These are phyloP conservation scores for Prochilodus magdalenae DNA, from an alignment of 2,113 vertebrate genomes.

Conservation along the genomic window DNA sequence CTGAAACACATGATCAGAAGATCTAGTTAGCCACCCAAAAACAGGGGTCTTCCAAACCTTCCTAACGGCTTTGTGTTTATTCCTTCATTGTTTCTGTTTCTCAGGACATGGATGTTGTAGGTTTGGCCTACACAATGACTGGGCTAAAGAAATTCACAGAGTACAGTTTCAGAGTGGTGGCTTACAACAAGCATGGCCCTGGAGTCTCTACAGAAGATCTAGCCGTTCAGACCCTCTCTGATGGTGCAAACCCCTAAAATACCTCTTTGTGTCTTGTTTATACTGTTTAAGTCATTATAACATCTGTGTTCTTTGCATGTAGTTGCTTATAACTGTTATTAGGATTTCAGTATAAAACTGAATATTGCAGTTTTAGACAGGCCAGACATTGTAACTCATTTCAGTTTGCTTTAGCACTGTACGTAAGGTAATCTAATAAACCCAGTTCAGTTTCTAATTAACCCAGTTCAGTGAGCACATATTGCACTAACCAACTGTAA, in stretches of 20 bases:
- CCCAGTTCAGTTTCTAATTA: not conserved
- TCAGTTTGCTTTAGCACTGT: not conserved
- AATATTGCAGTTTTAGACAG: not conserved
- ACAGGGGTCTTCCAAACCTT: no score
- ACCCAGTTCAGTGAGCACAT: not conserved
- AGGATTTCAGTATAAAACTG: not conserved
- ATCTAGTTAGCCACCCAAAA: not conserved
- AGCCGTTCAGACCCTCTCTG: slow-evolving; percentile 84
- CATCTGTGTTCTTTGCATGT: not conserved
- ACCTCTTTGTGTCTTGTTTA: not conserved
- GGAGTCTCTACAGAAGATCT: slow-evolving; percentile 95
- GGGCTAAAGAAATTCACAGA: slow-evolving; percentile 93
- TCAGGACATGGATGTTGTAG: slow-evolving; percentile 87
- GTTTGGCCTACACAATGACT: slow-evolving; percentile 83
- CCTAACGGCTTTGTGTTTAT: not conserved
- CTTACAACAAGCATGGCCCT: slow-evolving; percentile 93
- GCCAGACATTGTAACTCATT: not conserved
- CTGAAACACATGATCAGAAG: not conserved
- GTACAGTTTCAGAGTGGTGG: slow-evolving; percentile 94
- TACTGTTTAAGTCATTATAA: no score
- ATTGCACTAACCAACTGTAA: not conserved
- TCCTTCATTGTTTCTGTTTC: not conserved
- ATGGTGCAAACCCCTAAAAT: slow-evolving; percentile 74
- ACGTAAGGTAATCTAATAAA: not conserved
- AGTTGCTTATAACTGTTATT: not conserved